Evolutionary conservation across 2,888 invertebrate species (phyloP).

Genomic region (Lepetodrilus schrolli): DNA sequence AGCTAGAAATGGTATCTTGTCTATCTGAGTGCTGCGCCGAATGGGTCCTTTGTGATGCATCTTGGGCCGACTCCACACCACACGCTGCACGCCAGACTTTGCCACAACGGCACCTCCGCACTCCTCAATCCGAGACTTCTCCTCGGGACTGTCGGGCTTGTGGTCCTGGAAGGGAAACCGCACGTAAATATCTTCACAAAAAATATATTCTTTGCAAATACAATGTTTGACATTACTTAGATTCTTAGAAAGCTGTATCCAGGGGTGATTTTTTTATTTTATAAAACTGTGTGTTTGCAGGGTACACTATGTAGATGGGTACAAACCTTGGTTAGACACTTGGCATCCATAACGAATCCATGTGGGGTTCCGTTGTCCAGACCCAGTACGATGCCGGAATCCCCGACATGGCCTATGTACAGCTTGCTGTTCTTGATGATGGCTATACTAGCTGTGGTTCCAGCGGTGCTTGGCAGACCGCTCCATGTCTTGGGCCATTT

Average conservation of each 20-base stretch:
- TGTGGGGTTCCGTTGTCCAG: conserved; percentile 77
- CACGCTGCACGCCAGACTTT: conserved; percentile 91
- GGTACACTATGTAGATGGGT: neutral
- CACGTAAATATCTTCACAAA: neutral
- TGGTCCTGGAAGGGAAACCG: conserved; percentile 83
- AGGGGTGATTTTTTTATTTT: neutral
- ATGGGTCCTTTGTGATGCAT: conserved; percentile 86
- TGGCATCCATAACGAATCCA: conserved; percentile 46
- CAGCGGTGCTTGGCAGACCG: conserved; percentile 95
- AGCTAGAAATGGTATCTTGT: conserved; percentile 80
- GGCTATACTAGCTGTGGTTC: conserved; percentile 96
- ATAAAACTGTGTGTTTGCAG: neutral
- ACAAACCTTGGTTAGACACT: conserved; percentile 65
- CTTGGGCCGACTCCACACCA: conserved; percentile 95
- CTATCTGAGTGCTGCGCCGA: conserved; percentile 86
- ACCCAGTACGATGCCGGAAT: conserved; percentile 94
- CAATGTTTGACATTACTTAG: neutral
- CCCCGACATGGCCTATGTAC: conserved; percentile 98
- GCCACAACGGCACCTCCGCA: conserved; percentile 79
- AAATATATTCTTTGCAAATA: neutral
- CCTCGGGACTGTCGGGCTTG: conserved; percentile 91
- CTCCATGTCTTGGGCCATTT: conserved; percentile 96
- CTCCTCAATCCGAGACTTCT: conserved; percentile 86
- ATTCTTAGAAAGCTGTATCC: neutral
- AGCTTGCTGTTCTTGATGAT: conserved; percentile 93